phyloP scores from a whole-genome alignment of 1,140 invertebrate genomes.

The Ceratina calcarata region DNA sequence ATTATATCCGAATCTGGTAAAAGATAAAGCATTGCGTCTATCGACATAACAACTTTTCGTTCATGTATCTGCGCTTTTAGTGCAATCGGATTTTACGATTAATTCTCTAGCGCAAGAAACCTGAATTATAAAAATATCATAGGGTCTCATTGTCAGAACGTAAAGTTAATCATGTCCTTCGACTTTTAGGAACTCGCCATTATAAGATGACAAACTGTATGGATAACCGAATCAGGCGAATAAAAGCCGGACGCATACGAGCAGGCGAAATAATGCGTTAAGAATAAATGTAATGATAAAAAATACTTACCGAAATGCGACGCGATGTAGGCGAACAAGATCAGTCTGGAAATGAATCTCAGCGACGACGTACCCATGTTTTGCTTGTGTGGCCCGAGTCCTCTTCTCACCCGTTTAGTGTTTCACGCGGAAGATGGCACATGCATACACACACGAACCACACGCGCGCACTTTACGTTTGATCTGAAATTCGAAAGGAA shows the following conservation, averaged over 20 bases:
- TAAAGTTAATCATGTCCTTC: too few species aligned
- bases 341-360: slow-evolving; percentile 66
- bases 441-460: slow-evolving; percentile 67
- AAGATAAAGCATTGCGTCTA: too few species aligned
- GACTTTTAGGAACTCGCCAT: too few species aligned
- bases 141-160: too few species aligned
- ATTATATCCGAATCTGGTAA: too few species aligned
- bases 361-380: slow-evolving; percentile 70
- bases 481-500: slow-evolving; percentile 72
- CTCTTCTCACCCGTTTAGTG: slow-evolving; percentile 59
- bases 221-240: neutral
- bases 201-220: too few species aligned
- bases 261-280: too few species aligned
- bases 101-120: too few species aligned
- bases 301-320: slow-evolving; percentile 69
- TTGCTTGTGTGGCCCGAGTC: slow-evolving; percentile 52
- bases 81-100: too few species aligned
- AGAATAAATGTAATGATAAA: slow-evolving; percentile 27
- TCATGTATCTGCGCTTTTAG: too few species aligned
- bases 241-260: neutral
- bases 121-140: too few species aligned
- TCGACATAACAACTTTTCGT: too few species aligned
- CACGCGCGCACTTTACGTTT: slow-evolving; percentile 74
- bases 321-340: slow-evolving; percentile 67
- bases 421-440: slow-evolving; percentile 54